A percentile compares a stretch with the other conserved stretches of the same genome.
Conservation (phyloP, 2,888 invertebrate genomes). For the Dinocampus coccinellae region DNA sequence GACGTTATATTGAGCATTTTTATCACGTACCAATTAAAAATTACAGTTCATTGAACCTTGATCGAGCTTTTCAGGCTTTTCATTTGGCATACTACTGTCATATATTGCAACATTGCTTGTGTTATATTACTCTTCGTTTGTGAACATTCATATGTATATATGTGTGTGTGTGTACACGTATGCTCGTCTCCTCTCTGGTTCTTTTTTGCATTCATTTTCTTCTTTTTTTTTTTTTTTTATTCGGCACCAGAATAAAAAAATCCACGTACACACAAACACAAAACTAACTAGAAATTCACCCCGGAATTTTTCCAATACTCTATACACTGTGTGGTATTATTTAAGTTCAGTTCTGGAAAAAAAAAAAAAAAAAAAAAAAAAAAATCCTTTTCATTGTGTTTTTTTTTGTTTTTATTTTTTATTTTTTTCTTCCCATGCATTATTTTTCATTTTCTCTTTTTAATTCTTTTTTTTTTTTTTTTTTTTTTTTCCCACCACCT, state of each 20-base stretch:
- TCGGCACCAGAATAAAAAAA: background rate
- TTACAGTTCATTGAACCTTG: conserved; percentile 26
- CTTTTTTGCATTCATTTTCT: background rate
- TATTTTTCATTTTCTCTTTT: too few species aligned
- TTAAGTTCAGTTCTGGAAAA: background rate
- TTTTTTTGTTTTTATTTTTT: too few species aligned
- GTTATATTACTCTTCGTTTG: background rate
- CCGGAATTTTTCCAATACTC: background rate
- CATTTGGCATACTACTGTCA: background rate
- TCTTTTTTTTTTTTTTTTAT: background rate
- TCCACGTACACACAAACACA: too few species aligned
- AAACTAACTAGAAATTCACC: background rate
- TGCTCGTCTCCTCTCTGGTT: too few species aligned
- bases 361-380: background rate
- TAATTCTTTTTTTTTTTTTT: too few species aligned
- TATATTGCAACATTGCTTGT: background rate
- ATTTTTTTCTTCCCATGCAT: too few species aligned
- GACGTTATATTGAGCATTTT: conserved; percentile 11
- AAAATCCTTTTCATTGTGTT: too few species aligned
- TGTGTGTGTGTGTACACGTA: too few species aligned
- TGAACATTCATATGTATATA: too few species aligned
- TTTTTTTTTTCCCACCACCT: background rate
- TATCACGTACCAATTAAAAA: conserved; percentile 25
- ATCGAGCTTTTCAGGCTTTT: conserved; percentile 4
- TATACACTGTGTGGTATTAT: background rate